Evolutionary conservation across 2,113 vertebrate genomes (phyloP).

Genomic region (Zosterops lateralis): DNA sequence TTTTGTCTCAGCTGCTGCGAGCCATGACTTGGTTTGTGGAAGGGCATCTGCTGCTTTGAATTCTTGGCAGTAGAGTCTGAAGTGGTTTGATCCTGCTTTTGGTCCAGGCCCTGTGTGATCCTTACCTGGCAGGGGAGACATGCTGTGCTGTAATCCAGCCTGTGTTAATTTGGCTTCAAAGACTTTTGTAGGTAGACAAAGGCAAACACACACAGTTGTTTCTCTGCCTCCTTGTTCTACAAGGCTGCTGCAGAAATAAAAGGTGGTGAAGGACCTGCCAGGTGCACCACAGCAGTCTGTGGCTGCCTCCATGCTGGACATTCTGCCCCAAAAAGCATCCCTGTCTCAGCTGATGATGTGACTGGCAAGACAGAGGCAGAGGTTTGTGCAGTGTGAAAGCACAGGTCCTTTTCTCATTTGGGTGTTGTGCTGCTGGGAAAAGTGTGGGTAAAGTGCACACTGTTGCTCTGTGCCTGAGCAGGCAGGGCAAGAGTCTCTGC

Average conservation of each 20-base stretch:
- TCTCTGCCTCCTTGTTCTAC: background rate
- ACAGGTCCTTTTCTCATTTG: accelerated
- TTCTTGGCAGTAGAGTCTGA: background rate
- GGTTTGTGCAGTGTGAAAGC: background rate
- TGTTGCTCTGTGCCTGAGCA: background rate
- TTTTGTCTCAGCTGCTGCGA: background rate
- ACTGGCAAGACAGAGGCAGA: background rate
- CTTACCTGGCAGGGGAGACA: background rate
- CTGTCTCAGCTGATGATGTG: background rate
- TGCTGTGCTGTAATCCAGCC: background rate
- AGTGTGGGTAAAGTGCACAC: accelerated
- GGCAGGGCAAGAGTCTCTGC: background rate
- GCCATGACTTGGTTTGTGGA: background rate
- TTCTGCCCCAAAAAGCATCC: background rate
- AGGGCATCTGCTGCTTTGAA: accelerated
- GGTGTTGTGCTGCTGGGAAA: accelerated
- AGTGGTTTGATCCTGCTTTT: background rate
- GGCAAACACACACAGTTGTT: accelerated
- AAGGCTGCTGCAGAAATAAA: background rate
- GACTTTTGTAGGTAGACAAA: background rate
- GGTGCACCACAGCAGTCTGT: accelerated
- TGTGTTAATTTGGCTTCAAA: background rate
- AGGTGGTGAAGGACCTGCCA: background rate
- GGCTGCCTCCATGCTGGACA: background rate
- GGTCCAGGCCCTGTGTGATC: background rate